Conservation (phyloP, 2,797 vertebrate genomes). For the Mus spretus region DNA sequence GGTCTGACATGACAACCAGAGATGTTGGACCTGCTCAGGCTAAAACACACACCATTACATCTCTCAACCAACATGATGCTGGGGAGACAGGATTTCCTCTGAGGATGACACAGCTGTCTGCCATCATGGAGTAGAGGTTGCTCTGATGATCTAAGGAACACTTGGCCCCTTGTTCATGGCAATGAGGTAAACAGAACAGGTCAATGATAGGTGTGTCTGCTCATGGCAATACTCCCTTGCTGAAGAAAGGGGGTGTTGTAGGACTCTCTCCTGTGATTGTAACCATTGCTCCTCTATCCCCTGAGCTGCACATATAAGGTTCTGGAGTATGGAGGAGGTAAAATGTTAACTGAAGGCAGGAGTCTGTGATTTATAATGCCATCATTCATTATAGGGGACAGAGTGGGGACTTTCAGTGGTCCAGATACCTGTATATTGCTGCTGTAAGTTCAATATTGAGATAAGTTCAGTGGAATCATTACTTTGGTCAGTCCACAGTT, state of each 20-base stretch:
- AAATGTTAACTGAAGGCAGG: not conserved
- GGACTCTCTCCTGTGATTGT: not conserved
- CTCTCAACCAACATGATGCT: not conserved
- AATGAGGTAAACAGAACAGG: not conserved
- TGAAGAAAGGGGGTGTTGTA: not conserved
- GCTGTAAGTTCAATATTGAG: not conserved
- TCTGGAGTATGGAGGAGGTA: not conserved
- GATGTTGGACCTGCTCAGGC: not conserved
- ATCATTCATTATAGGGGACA: not conserved
- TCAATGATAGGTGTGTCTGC: not conserved
- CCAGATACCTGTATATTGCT: not conserved
- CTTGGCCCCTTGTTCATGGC: not conserved
- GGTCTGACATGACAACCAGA: not conserved
- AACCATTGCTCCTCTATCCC: not conserved
- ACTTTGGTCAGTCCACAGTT: not conserved
- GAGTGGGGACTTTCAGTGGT: not conserved
- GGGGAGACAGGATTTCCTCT: not conserved
- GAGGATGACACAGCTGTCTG: rapidly evolving
- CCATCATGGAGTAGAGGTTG: not conserved
- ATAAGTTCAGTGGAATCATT: not conserved
- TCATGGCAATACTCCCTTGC: too few relatives aligned
- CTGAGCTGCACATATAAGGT: not conserved
- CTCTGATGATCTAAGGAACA: not conserved
- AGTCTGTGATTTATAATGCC: not conserved
- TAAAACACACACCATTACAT: not conserved